Evolutionary conservation across 2,888 invertebrate species (phyloP).

Genomic region (Nephrotoma flavescens): DNA sequence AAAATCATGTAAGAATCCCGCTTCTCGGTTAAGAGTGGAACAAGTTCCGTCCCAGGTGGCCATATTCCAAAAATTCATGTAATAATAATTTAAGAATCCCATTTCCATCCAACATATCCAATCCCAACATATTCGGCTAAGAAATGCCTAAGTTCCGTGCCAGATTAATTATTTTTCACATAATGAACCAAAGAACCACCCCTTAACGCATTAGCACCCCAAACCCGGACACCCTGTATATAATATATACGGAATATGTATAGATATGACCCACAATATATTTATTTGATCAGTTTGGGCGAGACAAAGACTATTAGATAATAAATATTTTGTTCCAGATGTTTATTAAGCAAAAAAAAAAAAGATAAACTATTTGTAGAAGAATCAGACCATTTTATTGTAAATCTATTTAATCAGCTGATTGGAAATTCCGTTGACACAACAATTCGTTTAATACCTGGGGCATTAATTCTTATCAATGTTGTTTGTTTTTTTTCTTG

Average conservation of each 20-base stretch:
- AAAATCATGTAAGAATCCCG: too few relatives aligned
- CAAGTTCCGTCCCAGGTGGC: too few relatives aligned
- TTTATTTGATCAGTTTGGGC: not conserved
- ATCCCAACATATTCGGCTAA: too few relatives aligned
- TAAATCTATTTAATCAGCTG: not conserved
- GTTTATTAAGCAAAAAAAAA: not conserved
- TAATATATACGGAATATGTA: not conserved
- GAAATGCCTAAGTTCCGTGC: too few relatives aligned
- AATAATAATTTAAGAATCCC: too few relatives aligned
- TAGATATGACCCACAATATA: not conserved
- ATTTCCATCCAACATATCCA: too few relatives aligned
- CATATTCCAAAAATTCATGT: too few relatives aligned
- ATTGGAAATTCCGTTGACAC: not conserved
- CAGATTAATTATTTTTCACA: too few relatives aligned
- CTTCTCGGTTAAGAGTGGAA: too few relatives aligned
- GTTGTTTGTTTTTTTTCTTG: not conserved
- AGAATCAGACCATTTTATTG: not conserved
- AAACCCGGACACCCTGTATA: not conserved
- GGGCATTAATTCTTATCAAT: not conserved
- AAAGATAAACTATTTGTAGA: not conserved
- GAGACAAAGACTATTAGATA: not conserved
- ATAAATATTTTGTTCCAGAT: not conserved
- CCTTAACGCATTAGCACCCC: too few relatives aligned
- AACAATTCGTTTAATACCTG: not conserved
- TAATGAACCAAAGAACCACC: too few relatives aligned